phyloP scores from a whole-genome alignment of 2,888 invertebrate species.

The Polietes domitor region DNA sequence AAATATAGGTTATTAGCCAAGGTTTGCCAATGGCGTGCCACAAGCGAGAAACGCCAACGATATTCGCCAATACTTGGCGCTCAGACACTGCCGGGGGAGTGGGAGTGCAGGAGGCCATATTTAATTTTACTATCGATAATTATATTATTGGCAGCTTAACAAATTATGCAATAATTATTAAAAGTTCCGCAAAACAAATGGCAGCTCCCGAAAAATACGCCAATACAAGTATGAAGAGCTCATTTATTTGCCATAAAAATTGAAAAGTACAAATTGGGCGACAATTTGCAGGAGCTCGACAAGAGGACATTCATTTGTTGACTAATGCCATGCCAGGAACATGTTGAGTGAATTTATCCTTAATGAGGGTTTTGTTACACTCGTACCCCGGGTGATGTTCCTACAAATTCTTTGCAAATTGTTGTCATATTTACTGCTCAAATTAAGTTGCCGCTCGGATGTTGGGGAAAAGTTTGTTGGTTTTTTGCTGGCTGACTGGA shows the following conservation, averaged over 20 bases:
- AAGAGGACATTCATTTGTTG: slow-evolving; percentile 17
- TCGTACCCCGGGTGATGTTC: slow-evolving; percentile 3
- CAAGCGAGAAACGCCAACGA: no score
- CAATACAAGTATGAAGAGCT: background rate
- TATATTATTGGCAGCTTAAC: slow-evolving; percentile 45
- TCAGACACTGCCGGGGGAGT: background rate
- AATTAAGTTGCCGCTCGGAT: slow-evolving; percentile 40
- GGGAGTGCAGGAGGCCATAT: background rate
- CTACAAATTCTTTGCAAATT: slow-evolving; percentile 39
- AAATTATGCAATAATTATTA: slow-evolving; percentile 32
- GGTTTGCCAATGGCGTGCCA: slow-evolving; percentile 45
- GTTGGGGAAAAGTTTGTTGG: slow-evolving; percentile 48
- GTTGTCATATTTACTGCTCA: slow-evolving; percentile 60
- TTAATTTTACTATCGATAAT: slow-evolving; percentile 34
- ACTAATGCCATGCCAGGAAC: background rate
- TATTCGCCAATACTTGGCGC: background rate
- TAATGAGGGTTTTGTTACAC: slow-evolving; percentile 9
- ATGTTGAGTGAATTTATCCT: slow-evolving; percentile 24
- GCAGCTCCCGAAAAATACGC: background rate
- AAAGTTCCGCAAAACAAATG: slow-evolving; percentile 12
- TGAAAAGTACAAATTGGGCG: slow-evolving; percentile 20
- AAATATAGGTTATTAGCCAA: slow-evolving; percentile 47
- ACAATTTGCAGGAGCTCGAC: background rate
- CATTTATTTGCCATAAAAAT: slow-evolving; percentile 30
- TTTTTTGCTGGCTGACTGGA: slow-evolving; percentile 15